Conservation (phyloP, 2,113 vertebrate species). For the Cynocephalus volans region DNA sequence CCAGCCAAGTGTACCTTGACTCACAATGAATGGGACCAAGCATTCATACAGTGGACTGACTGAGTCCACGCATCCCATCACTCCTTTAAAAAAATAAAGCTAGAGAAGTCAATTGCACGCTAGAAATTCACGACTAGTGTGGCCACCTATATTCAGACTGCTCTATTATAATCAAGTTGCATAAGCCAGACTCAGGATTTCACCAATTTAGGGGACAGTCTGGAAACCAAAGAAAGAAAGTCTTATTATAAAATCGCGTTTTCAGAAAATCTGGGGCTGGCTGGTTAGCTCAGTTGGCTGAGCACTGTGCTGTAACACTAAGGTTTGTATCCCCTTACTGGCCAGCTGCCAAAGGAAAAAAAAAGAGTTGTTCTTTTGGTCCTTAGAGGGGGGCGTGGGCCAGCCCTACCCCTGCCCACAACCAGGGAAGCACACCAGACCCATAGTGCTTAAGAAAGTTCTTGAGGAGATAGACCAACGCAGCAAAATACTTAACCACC, state of each 20-base stretch:
- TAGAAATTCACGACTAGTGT: neutral
- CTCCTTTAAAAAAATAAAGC: neutral
- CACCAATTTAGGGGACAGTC: neutral
- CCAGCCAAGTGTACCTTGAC: neutral
- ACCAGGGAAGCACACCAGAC: too few species aligned
- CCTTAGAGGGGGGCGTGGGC: too few species aligned
- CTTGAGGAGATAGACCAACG: too few species aligned
- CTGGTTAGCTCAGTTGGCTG: too few species aligned
- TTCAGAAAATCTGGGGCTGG: slow-evolving; percentile 10
- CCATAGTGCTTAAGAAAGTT: too few species aligned
- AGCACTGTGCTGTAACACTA: too few species aligned
- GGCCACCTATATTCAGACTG: neutral
- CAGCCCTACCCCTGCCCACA: too few species aligned
- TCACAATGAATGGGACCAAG: neutral
- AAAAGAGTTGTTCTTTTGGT: too few species aligned
- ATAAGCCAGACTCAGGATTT: neutral
- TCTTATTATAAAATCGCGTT: neutral
- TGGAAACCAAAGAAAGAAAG: slow-evolving; percentile 14
- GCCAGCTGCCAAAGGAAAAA: too few species aligned
- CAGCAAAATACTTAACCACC: too few species aligned
- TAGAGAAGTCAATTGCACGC: neutral
- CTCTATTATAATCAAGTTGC: neutral
- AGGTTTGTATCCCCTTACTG: too few species aligned
- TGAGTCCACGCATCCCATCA: accelerated
- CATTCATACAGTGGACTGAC: neutral